phyloP scores from a whole-genome alignment of 2,113 vertebrate species.

The Proteles cristata region DNA sequence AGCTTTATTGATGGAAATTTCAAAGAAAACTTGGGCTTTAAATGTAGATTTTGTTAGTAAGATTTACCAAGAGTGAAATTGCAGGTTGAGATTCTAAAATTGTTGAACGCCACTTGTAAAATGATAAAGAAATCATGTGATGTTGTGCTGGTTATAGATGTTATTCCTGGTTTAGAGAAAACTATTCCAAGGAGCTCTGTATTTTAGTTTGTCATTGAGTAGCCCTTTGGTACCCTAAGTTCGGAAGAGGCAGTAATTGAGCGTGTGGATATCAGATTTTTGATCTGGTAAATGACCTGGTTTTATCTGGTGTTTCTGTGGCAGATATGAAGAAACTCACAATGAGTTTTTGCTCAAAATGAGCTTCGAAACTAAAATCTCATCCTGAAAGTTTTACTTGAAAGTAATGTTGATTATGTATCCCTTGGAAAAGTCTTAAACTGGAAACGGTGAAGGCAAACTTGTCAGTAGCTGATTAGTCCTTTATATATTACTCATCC shows the following conservation, averaged over 20 bases:
- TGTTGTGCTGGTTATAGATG: background rate
- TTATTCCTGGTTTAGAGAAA: background rate
- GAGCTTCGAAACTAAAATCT: background rate
- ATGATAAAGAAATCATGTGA: background rate
- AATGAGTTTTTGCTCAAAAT: background rate
- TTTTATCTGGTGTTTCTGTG: conserved; percentile 24
- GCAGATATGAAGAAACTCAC: conserved; percentile 9
- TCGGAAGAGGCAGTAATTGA: conserved; percentile 46
- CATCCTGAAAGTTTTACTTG: background rate
- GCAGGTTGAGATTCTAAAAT: background rate
- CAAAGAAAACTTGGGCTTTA: conserved; percentile 52
- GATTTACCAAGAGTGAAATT: background rate
- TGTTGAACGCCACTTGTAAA: background rate
- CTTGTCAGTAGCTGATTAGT: conserved; percentile 59
- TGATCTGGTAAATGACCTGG: background rate
- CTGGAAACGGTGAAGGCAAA: conserved; percentile 7
- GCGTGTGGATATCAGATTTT: conserved; percentile 47
- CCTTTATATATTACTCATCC: conserved; percentile 44
- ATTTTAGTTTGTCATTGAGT: background rate
- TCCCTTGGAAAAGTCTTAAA: conserved; percentile 38
- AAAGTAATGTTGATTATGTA: conserved; percentile 33
- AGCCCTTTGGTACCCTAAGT: background rate
- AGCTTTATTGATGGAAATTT: conserved; percentile 38
- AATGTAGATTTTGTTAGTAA: conserved; percentile 59
- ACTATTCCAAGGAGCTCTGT: background rate